A percentile compares a stretch with the other conserved stretches of the same genome.
Conservation (phyloP, 2,113 vertebrate species). For the Mesembrinibis cayennensis region DNA sequence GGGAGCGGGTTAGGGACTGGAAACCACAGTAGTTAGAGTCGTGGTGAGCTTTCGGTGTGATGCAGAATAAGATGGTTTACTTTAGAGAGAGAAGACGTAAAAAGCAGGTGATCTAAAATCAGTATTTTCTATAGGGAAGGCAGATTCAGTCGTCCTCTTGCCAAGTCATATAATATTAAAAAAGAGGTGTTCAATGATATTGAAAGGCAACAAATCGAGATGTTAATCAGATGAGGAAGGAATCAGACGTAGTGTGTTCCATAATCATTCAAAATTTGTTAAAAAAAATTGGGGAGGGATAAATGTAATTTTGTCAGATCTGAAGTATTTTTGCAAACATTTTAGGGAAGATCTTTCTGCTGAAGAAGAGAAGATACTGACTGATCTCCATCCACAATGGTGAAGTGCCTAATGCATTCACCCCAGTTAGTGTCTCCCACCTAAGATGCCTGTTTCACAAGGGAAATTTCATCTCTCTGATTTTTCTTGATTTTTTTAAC, state of each 20-base stretch:
- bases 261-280: not conserved
- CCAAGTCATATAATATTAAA: not conserved
- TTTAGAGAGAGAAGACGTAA: not conserved
- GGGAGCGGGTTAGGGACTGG: not conserved
- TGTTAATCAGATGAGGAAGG: not conserved
- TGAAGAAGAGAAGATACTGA: not conserved
- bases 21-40: not conserved
- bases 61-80: not conserved
- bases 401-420: not conserved
- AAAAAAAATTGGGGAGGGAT: not conserved
- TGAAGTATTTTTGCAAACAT: not conserved
- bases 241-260: not conserved
- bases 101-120: not conserved
- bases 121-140: not conserved
- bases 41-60: not conserved
- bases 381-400: not conserved
- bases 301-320: not conserved
- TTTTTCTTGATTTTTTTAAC: not conserved
- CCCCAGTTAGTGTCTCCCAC: not conserved
- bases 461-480: not conserved
- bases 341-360: not conserved
- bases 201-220: not conserved
- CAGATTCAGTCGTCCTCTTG: not conserved
- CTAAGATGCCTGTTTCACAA: not conserved
- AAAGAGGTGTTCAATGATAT: not conserved